These are phyloP conservation scores for Iguana delicatissima DNA, from an alignment of 2,797 vertebrate species.

Conservation along the genomic window DNA sequence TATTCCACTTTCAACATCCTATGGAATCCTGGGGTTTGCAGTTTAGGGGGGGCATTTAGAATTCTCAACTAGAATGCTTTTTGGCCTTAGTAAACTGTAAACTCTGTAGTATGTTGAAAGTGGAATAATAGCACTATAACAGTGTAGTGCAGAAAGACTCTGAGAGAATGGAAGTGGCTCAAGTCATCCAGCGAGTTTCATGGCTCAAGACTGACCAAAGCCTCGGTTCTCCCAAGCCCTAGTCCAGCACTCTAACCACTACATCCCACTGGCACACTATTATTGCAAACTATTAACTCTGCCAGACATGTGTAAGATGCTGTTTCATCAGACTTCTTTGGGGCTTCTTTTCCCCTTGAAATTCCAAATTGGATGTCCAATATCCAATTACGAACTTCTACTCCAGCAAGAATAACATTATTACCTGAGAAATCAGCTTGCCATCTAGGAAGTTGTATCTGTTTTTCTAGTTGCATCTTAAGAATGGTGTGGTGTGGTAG, in stretches of 20 bases:
- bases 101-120: too few relatives aligned
- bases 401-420: background rate
- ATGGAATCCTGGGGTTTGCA: too few relatives aligned
- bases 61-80: too few relatives aligned
- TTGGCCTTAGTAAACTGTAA: too few relatives aligned
- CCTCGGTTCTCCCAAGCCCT: background rate
- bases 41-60: too few relatives aligned
- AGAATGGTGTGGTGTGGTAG: slow-evolving; percentile 6
- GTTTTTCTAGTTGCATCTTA: slow-evolving; percentile 7
- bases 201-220: background rate
- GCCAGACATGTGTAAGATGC: background rate
- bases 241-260: background rate
- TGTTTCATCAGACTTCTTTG: background rate
- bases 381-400: slow-evolving; percentile 1
- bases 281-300: background rate
- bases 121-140: too few relatives aligned
- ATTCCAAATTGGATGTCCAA: background rate
- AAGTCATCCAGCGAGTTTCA: background rate
- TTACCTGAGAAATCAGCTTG: background rate
- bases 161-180: too few relatives aligned
- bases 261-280: background rate
- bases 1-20: too few relatives aligned
- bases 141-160: too few relatives aligned
- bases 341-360: background rate
- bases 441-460: background rate